Base-by-base conservation (phyloP, 1,140 invertebrate genomes). In the Globodera rostochiensis region DNA sequence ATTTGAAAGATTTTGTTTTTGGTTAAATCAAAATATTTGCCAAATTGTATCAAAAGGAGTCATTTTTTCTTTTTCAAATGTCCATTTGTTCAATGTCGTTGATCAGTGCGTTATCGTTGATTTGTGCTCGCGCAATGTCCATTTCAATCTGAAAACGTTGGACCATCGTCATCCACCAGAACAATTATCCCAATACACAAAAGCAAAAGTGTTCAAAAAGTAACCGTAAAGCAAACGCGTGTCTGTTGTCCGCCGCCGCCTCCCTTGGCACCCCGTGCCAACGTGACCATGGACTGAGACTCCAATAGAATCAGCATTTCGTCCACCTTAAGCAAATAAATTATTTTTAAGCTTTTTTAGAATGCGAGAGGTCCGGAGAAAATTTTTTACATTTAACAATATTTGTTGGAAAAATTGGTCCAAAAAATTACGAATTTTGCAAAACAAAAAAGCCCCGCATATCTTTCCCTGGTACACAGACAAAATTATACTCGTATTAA, bases 81-180 rank as follows among this genome's bases (percentile, higher is more conserved):
- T 69, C 64, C 73, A 84, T 73, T 47, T 70, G 66, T 47, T 78
- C 79, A 79, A 84, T 80, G 25, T 73, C 60, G 45, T 60, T 73
- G 50, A 84, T 71, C 15, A 85, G 69, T 21, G 46, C 76, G 67
- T 84, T 64, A 73, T 85, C 84, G 50, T 78, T 76, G 77, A 87
- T 85, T 66, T 74, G 67, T 69, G 73, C 53, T 60, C 64, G 66
- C 19, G 83, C 85, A 15, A 74, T 50, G n/a, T 74, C 71, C 57
- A 86, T 70, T 60, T 85, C 85, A 6, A 86, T 85, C 57, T 79
- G 60, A 46, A 86, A 57, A 71, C 5, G 19, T 78, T 46, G 21
- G n/a, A 57, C 0, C 8, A 57, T 36, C 36, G 36, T 36, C 36
- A 36, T 36, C 36, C 36, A 36, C 0, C 36, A 36, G 36, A 36